A percentile compares a stretch with the other conserved stretches of the same genome.
Conservation (phyloP, 2,888 invertebrate genomes). For the Drosophila kuntzei region DNA sequence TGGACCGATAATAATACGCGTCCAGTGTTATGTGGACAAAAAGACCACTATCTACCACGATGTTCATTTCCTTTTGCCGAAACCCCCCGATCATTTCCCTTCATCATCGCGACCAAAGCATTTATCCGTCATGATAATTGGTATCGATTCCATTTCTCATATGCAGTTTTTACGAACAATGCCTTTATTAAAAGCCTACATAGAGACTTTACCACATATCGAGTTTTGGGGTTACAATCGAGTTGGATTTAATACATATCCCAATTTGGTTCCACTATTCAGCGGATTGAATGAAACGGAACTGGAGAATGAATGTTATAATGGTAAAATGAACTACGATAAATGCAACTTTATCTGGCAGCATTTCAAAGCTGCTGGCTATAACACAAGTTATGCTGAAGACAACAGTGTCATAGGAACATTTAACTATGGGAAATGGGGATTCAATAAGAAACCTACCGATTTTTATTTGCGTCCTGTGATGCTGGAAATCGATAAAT, state of each 20-base stretch:
- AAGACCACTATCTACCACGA: conserved; percentile 12
- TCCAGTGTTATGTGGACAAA: not conserved
- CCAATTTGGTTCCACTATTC: conserved; percentile 17
- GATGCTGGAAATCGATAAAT: conserved; percentile 88
- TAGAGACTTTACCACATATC: conserved; percentile 2
- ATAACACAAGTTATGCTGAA: conserved; percentile 87
- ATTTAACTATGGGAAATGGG: conserved; percentile 91
- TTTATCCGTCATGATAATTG: conserved; percentile 17
- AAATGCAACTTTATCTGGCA: conserved; percentile 11
- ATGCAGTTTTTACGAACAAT: conserved; percentile 16
- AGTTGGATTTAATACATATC: conserved; percentile 10
- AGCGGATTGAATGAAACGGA: conserved; percentile 15
- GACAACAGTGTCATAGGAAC: conserved; percentile 91
- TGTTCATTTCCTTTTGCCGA: conserved; percentile 17
- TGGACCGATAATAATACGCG: not conserved
- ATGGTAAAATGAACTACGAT: not conserved
- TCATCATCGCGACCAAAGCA: not conserved
- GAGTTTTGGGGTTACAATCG: conserved; percentile 33
- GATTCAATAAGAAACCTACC: conserved; percentile 91
- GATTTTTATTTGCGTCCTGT: conserved; percentile 93
- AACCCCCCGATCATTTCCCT: no score
- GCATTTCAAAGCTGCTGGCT: conserved; percentile 7
- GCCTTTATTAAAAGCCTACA: conserved; percentile 4
- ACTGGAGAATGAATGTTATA: not conserved
- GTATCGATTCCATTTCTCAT: conserved; percentile 23